Evolutionary conservation across 2,797 vertebrate species (phyloP), one percentile per base, ranked within the genome.

Genomic region (Decapterus maruadsi): DNA sequence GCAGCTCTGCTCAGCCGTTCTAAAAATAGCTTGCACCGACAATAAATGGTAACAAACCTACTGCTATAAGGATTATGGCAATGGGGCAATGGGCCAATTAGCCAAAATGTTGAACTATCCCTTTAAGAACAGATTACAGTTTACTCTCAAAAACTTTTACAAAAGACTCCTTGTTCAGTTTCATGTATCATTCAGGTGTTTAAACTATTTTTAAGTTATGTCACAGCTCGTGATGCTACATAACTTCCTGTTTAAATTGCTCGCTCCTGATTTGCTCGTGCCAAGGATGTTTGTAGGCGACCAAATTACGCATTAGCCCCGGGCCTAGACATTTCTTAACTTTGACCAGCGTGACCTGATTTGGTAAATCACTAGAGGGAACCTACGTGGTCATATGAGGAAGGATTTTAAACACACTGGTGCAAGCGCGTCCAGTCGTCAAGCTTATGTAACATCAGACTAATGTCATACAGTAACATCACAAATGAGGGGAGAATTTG

Each of bases 251-350:
- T 53, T 64, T 11, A 57, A 26, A n/a, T 4, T 34, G 13, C 31
- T 43, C 17, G 17, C 13, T 70, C 13, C 2, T 31, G 4, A 46
- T 22, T 54, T n/a, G 34, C 29, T 29, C 0, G 0, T 34, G 13
- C 51, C 31, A 58, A 12, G 43, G 19, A 75, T 20, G 29, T 77
- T 50, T 43, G 34, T 55, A 12, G 20, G 26, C 45, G 63, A 68
- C 17, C 73, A 48, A 22, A 45, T 54, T 20, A 40, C 71, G 56
- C 42, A 68, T 17, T 56, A 34, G 38, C 53, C 2, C 2, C 10
- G 8, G 2, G 29, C 19, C 0, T n/a, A 38, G 59, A 56, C 4
- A 34, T 50, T 48, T 51, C n/a, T 51, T 13, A 26, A 26, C 2
- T 45, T 45, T 16, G 6, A 42, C 13, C 56, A 11, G 17, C 20